Percentiles rank a stretch among this genome's conserved stretches.
phyloP scores from a whole-genome alignment of 2,888 invertebrate species.

The Bursaphelenchus okinawaensis region DNA sequence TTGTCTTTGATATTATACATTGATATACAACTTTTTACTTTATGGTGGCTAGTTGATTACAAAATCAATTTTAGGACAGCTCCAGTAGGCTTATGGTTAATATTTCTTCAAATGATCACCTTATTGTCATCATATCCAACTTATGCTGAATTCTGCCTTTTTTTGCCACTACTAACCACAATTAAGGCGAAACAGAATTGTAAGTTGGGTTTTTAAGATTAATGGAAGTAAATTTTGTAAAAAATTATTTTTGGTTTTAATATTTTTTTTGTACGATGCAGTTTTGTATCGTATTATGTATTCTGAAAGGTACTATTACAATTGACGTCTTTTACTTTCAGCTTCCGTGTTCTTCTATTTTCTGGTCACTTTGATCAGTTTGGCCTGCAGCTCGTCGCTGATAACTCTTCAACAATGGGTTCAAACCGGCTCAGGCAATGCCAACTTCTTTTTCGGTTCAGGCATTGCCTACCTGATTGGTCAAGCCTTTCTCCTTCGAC shows the following conservation, averaged over 20 bases:
- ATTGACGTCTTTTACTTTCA: neutral
- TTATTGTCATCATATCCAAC: constrained; percentile 96
- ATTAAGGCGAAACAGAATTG: neutral
- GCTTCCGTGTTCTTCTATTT: constrained; percentile 74
- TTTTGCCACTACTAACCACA: constrained; percentile 71
- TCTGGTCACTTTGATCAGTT: neutral
- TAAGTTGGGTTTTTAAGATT: too few species aligned
- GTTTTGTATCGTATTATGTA: too few species aligned
- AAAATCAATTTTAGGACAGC: constrained; percentile 60
- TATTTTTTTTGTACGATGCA: too few species aligned
- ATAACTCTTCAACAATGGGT: constrained; percentile 69
- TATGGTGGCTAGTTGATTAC: too few species aligned
- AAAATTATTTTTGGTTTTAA: too few species aligned
- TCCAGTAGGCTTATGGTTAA: constrained; percentile 61
- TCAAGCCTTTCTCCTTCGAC: neutral
- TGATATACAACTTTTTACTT: too few species aligned
- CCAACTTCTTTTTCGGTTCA: constrained; percentile 98
- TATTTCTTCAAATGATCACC: constrained; percentile 66
- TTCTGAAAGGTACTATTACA: neutral
- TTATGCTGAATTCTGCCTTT: constrained; percentile 87
- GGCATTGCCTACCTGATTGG: constrained; percentile 80
- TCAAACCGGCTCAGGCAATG: constrained; percentile 93
- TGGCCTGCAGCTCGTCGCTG: neutral
- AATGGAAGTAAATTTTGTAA: too few species aligned
- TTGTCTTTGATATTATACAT: too few species aligned